phyloP scores from a whole-genome alignment of 2,888 invertebrate genomes.

The Meghimatium bilineatum region DNA sequence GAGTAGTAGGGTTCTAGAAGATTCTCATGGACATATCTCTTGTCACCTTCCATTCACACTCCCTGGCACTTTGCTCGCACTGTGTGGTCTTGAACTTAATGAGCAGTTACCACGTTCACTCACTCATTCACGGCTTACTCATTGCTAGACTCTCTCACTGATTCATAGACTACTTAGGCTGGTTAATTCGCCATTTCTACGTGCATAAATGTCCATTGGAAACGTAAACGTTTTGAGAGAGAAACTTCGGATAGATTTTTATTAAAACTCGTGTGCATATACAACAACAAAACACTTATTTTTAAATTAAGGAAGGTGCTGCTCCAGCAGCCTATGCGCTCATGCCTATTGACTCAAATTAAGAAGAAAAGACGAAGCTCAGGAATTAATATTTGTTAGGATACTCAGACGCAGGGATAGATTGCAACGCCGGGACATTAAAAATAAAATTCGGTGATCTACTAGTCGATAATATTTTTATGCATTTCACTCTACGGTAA shows the following conservation, averaged over 20 bases:
- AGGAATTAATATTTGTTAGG: no score
- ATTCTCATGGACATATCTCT: constrained; percentile 24
- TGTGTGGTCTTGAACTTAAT: constrained; percentile 21
- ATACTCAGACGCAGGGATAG: no score
- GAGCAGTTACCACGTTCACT: neutral
- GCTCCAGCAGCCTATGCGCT: no score
- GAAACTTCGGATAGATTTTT: neutral
- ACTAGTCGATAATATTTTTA: no score
- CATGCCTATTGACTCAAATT: no score
- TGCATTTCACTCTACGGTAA: no score
- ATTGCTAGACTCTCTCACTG: neutral
- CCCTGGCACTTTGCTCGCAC: neutral
- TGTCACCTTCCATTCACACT: constrained; percentile 26
- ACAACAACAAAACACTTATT: no score
- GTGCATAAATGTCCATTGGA: constrained; percentile 15
- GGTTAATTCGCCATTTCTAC: neutral
- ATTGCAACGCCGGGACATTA: no score
- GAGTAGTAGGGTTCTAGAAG: neutral
- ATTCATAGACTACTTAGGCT: neutral
- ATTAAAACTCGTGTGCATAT: no score
- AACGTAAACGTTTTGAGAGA: neutral
- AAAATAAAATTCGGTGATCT: no score
- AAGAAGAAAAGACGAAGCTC: no score
- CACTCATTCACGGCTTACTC: constrained; percentile 7
- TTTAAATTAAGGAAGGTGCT: no score